These are phyloP conservation scores for Triops longicaudatus DNA, from an alignment of 1,140 invertebrate species.

Conservation along the genomic window DNA sequence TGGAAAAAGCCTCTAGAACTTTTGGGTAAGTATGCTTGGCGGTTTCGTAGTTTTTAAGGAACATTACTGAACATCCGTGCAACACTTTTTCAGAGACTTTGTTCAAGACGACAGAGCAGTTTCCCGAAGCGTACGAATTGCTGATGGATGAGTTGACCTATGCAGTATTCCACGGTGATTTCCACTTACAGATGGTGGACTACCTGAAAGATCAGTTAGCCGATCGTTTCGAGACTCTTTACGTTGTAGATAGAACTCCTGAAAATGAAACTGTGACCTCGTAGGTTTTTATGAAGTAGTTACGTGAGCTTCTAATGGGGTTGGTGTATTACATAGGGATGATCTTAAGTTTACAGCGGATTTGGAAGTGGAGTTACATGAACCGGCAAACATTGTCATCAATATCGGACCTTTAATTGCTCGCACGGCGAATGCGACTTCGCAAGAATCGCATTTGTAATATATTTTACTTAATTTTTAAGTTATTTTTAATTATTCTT, in stretches of 20 bases:
- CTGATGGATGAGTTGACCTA: background rate
- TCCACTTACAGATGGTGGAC: background rate
- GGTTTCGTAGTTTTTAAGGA: too few species aligned
- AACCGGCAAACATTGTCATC: background rate
- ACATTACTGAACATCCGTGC: too few species aligned
- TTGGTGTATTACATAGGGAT: background rate
- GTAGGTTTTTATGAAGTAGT: background rate
- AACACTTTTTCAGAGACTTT: background rate
- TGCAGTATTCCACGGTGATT: background rate
- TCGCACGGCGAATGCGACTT: background rate
- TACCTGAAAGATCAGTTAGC: background rate
- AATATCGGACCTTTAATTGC: background rate
- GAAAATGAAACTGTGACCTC: background rate
- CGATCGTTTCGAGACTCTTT: background rate
- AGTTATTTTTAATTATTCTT: background rate
- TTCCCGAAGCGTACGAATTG: background rate
- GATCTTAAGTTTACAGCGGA: background rate
- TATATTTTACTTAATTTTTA: background rate
- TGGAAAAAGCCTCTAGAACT: background rate
- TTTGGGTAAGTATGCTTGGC: background rate
- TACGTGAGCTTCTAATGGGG: background rate
- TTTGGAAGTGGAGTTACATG: background rate
- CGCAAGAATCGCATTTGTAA: slow-evolving; percentile 1
- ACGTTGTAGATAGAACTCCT: background rate
- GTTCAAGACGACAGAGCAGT: background rate